These are phyloP conservation scores for Lysandra coridon DNA, from an alignment of 2,888 invertebrate genomes.

Conservation along the genomic window DNA sequence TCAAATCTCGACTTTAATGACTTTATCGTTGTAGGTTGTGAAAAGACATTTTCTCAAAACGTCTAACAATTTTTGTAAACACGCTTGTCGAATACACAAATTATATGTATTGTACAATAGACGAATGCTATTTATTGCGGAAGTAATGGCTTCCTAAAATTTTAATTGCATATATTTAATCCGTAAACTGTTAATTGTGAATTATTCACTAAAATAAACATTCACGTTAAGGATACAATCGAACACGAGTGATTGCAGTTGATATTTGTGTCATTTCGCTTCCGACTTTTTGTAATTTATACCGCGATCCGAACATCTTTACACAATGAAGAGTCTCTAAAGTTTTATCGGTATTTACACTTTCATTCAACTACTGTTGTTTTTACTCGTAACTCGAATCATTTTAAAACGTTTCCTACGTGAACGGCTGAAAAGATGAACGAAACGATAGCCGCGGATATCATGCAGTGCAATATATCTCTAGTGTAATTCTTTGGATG, in stretches of 20 bases:
- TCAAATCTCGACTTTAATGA: slow-evolving; percentile 62
- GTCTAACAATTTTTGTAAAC: slow-evolving; percentile 80
- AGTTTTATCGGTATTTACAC: slow-evolving; percentile 7
- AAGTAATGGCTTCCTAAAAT: slow-evolving; percentile 81
- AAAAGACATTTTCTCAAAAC: slow-evolving; percentile 59
- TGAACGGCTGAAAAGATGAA: slow-evolving; percentile 9
- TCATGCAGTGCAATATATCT: slow-evolving; percentile 30
- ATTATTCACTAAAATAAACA: slow-evolving; percentile 43
- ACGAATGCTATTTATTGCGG: slow-evolving; percentile 79
- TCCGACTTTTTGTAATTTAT: slow-evolving; percentile 54
- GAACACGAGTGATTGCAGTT: slow-evolving; percentile 52
- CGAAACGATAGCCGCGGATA: background rate
- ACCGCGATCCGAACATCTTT: slow-evolving; percentile 62
- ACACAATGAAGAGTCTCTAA: slow-evolving; percentile 54
- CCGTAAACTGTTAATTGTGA: slow-evolving; percentile 56
- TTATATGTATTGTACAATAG: slow-evolving; percentile 68
- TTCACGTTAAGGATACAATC: slow-evolving; percentile 45
- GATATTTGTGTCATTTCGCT: slow-evolving; percentile 65
- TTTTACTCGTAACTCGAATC: background rate
- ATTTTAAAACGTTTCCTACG: background rate
- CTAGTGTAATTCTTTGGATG: slow-evolving; percentile 46
- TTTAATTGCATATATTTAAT: slow-evolving; percentile 71
- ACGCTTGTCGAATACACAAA: slow-evolving; percentile 80
- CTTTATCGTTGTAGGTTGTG: slow-evolving; percentile 51
- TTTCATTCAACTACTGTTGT: background rate